Base-by-base conservation (phyloP, 2,113 vertebrate genomes). In the Lamprologus speciosus region DNA sequence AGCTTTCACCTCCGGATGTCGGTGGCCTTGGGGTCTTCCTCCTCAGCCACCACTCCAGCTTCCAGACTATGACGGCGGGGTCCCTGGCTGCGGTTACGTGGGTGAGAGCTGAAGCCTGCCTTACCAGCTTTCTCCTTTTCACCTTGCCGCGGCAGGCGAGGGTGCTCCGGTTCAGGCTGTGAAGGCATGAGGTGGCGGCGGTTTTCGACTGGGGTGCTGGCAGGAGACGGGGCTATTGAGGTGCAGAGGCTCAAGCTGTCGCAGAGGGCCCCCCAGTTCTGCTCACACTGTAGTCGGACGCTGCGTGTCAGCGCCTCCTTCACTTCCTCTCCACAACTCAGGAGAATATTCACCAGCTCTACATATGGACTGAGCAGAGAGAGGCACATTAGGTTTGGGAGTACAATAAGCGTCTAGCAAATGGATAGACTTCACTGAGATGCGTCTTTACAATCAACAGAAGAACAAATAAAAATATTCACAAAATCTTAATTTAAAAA, bases 251-350 rank as follows among this genome's bases (percentile, higher is more conserved):
- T 99, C 87, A 99, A 93, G 91, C 98, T 98, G 94, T 98, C 97
- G 37, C 99, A 99, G 60, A 99, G 96, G 9, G 97, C 97, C 8
- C 98, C 99, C 98, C 98, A 99, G 95, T 97, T 99, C 95, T 99
- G 98, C 90, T 99, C 98, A 0, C 98, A 99, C 95, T 99, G 98
- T 23, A 97, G 95, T 79, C 98, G 97, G 26, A 99, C 97, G 0
- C 98, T 99, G 80, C 95, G 96, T 0, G 97, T 98, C 92, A 99
- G 92, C 1, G 98, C 98, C 87, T 98, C 98, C 91, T 97, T 99
- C 93, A 99, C 98, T 90, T 99, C 98, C 85, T 99, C 98, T 3
- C 98, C 98, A 1, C 99, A 99, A 90, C 97, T 96, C 90, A 99
- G 97, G 92, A 99, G 94, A 89, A 98, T 97, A 89, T 99, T 99